Evolutionary conservation across 2,113 vertebrate genomes (phyloP).

Genomic region (Oostethus manadensis): DNA sequence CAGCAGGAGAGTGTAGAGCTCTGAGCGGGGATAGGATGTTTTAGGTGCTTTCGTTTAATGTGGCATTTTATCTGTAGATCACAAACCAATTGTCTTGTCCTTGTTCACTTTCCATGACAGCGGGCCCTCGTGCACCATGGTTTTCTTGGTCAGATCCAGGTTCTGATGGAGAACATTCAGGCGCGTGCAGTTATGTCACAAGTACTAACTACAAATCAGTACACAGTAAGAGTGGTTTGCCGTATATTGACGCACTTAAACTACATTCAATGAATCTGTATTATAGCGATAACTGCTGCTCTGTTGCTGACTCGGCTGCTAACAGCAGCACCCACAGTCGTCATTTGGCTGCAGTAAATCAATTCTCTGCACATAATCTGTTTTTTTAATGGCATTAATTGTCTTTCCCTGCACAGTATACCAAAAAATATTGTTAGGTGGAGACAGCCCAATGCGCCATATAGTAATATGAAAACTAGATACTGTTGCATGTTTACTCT

Average conservation of each 20-base stretch:
- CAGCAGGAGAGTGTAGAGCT: conserved; percentile 69
- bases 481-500: no score
- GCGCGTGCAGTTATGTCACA: not conserved
- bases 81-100: conserved; percentile 93
- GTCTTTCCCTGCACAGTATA: no score
- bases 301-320: not conserved
- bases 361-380: not conserved
- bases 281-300: not conserved
- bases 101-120: conserved; percentile 97
- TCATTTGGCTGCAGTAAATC: not conserved
- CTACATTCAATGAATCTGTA: no score
- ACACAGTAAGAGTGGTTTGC: not conserved
- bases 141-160: conserved; percentile 93
- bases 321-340: not conserved
- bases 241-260: no score
- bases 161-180: conserved; percentile 69
- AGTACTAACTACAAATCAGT: not conserved
- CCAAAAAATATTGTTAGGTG: no score
- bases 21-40: conserved; percentile 37
- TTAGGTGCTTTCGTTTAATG: not conserved
- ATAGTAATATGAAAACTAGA: no score
- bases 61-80: not conserved
- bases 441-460: no score
- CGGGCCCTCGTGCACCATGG: conserved; percentile 94
- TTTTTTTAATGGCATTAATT: not conserved